Conservation (phyloP, 2,797 vertebrate species). For the Channallabes apus region DNA sequence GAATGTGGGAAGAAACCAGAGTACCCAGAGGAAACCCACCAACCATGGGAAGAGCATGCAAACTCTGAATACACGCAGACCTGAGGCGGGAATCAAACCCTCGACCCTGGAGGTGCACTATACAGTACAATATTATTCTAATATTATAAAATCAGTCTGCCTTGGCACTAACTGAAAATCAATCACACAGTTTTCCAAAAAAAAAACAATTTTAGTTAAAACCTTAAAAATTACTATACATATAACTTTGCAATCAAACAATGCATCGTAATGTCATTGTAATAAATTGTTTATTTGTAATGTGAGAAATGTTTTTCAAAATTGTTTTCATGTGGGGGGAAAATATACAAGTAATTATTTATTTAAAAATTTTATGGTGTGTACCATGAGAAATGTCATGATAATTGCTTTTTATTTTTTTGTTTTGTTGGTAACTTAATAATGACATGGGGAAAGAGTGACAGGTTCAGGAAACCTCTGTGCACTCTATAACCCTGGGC, state of each 20-base stretch:
- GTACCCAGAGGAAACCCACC: too few relatives aligned
- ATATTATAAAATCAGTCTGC: background rate
- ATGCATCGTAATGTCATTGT: background rate
- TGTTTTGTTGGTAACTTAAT: conserved; percentile 6
- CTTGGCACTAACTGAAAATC: background rate
- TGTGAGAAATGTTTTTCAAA: background rate
- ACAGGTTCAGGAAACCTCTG: conserved; percentile 54
- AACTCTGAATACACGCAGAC: too few relatives aligned
- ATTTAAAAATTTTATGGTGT: too few relatives aligned
- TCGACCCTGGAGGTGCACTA: too few relatives aligned
- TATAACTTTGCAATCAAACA: background rate
- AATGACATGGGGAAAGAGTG: conserved; percentile 13
- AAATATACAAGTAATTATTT: too few relatives aligned
- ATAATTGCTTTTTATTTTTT: too few relatives aligned
- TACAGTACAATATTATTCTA: too few relatives aligned
- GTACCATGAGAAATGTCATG: too few relatives aligned
- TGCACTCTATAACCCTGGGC: conserved; percentile 67
- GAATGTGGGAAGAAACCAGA: too few relatives aligned
- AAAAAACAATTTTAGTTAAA: background rate
- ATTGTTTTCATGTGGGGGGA: background rate
- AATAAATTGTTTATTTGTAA: background rate
- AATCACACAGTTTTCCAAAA: background rate
- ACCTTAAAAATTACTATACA: background rate
- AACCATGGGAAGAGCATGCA: too few relatives aligned
- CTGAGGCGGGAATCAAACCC: too few relatives aligned